Evolutionary conservation across 2,797 vertebrate genomes (phyloP).

Genomic region (Malacoctenus gilli): DNA sequence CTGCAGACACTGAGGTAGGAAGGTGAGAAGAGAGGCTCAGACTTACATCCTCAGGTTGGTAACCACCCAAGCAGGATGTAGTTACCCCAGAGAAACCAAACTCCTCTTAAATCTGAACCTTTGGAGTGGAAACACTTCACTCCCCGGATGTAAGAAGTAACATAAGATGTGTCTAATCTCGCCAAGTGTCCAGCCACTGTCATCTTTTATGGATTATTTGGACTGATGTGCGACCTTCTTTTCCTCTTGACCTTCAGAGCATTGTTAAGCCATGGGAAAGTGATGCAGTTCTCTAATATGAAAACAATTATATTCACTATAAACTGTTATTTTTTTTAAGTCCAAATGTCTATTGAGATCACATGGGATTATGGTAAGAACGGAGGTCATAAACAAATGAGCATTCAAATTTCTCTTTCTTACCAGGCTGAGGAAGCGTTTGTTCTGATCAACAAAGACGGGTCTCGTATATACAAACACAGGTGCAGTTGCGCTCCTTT

Average conservation of each 20-base stretch:
- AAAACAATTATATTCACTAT: too few relatives aligned
- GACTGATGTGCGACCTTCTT: too few relatives aligned
- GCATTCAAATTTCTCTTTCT: constrained; percentile 12
- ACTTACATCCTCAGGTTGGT: constrained; percentile 23
- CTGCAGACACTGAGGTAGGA: too few relatives aligned
- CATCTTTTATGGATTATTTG: too few relatives aligned
- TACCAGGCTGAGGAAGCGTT: constrained; percentile 81
- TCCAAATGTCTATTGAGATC: too few relatives aligned
- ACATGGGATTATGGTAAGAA: too few relatives aligned
- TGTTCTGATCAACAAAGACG: constrained; percentile 79
- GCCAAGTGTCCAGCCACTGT: constrained; percentile 31
- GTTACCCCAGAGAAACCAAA: constrained; percentile 76
- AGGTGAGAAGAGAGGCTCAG: constrained; percentile 32
- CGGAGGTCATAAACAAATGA: constrained; percentile 18
- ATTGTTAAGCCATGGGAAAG: too few relatives aligned
- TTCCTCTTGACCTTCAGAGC: too few relatives aligned
- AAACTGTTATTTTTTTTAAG: too few relatives aligned
- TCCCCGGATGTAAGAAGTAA: constrained; percentile 46
- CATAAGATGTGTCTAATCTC: constrained; percentile 51
- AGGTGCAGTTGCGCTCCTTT: constrained; percentile 63
- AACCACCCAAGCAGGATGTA: constrained; percentile 47
- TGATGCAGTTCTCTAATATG: too few relatives aligned
- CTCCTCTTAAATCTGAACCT: constrained; percentile 51
- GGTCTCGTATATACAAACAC: constrained; percentile 83
- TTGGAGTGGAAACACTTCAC: constrained; percentile 34